Base-by-base conservation (phyloP, 2,797 vertebrate species). In the Rhinella marina region DNA sequence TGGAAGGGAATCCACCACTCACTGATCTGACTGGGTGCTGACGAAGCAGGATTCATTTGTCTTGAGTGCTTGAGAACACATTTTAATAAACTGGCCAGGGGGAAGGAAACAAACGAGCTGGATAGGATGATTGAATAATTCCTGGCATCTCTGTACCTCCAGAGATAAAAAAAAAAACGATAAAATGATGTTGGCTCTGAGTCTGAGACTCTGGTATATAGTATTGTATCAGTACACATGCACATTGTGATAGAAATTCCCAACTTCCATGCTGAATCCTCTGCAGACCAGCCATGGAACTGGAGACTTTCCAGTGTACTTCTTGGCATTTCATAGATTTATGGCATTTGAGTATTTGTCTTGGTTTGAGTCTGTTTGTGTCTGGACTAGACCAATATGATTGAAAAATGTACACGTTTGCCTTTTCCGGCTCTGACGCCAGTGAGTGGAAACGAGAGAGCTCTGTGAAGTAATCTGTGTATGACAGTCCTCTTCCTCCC, bases 11-110 rank as follows among this genome's bases (percentile, higher is more conserved):
- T 57, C 79, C 19, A 61, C 87, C 23, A 50, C 25, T 78, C 23
- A 29, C 61, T 83, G 61, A 73, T 82, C 80, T 32, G 82, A 61
- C 52, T 78, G 21, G 32, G 23, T 89, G 88, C 88, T 89, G 84
- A 89, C 72, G 61, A 52, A 50, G 88, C 88, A 89, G 25, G 72
- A 79, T 48, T 83, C 14, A 48, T 78, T 50, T 70, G 56, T 27
- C 79, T 78, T 19, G 9, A 79, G 23, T 27, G 61, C 61, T 70
- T 48, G 25, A 64, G 52, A 78, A 68, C 13, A 32, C 16, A 32
- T 29, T 72, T 76, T 52, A 86, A 61, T 21, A 59, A 27, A 57
- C 21, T 77, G 52, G 61, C 80, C 23, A 59, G 23, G 16, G 59
- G 76, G 66, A 78, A 27, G 50, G 52, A 82, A 70, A 68, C 23